Conservation (phyloP, 1,140 invertebrate species). For the fruit fly (Drosophila melanogaster) region Release_6_plus_ISO1_MT NC_004354.4:8344001-8344500, state of each 20-base stretch:
- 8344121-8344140: background rate
- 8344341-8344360: conserved; percentile 8
- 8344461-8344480: background rate
- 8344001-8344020: background rate
- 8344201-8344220: conserved; percentile 66
- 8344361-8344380: background rate
- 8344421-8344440: no score
- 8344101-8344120: background rate
- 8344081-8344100: background rate
- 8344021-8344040: background rate
- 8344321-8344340: conserved; percentile 56
- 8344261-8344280: conserved; percentile 43
- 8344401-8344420: background rate
- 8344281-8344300: conserved; percentile 32
- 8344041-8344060: background rate
- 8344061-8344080: background rate
- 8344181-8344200: conserved; percentile 64
- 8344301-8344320: conserved; percentile 76
- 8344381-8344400: background rate
- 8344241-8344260: conserved; percentile 21
- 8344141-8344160: conserved; percentile 14
- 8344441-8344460: no score
- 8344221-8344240: conserved; percentile 7
- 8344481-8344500: background rate
- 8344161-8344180: conserved; percentile 10